These are phyloP conservation scores for Pyrgilauda ruficollis DNA, from an alignment of 2,113 vertebrate genomes.

Conservation along the genomic window DNA sequence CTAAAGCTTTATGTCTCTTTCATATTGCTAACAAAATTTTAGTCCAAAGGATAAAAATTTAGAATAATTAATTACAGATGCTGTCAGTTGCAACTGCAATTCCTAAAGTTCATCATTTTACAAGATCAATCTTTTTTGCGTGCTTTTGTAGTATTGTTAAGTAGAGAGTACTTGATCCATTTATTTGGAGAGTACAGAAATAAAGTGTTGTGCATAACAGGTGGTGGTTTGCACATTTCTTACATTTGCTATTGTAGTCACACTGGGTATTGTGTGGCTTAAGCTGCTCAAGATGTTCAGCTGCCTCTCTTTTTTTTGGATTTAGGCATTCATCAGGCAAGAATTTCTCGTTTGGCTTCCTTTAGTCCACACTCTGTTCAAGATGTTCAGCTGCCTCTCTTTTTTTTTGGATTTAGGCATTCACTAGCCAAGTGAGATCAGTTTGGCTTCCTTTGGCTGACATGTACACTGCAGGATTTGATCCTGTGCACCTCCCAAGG, in stretches of 20 bases:
- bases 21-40: slow-evolving; percentile 50
- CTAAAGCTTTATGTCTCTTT: slow-evolving; percentile 59
- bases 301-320: background rate
- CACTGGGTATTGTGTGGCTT: background rate
- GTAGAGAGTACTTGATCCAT: background rate
- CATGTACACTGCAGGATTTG: background rate
- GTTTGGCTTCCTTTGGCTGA: background rate
- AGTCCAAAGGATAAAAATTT: slow-evolving; percentile 15
- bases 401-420: background rate
- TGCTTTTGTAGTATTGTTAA: background rate
- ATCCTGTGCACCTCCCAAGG: background rate
- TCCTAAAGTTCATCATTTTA: slow-evolving; percentile 10
- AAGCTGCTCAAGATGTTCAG: background rate
- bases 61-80: slow-evolving; percentile 29
- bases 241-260: background rate
- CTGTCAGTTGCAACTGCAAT: background rate
- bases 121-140: background rate
- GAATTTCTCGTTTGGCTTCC: too few species aligned
- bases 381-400: background rate
- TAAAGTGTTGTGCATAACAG: background rate
- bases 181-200: background rate
- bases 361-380: too few species aligned
- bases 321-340: background rate
- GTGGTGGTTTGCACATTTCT: background rate
- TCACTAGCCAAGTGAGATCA: background rate